Base-by-base conservation (phyloP, 2,797 vertebrate genomes). In the Enteromius trimaculatus region DNA sequence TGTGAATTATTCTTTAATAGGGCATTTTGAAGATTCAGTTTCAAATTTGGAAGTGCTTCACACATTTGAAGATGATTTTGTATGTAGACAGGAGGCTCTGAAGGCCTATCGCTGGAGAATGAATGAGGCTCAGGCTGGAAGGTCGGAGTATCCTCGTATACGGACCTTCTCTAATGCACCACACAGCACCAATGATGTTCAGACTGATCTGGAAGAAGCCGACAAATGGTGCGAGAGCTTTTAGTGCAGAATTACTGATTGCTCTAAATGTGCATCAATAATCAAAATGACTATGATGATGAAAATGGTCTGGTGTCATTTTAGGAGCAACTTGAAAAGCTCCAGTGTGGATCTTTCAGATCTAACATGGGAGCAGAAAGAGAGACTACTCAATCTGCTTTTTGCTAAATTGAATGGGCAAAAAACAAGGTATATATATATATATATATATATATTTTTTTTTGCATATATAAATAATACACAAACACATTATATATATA, bases 341-440 rank as follows among this genome's bases (percentile, higher is more conserved):
- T 90, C 91, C 87, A 92, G 95, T 83, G 92, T 96, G 64, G 92
- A 93, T 91, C 94, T 98, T 86, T 92, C 94, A 71, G 95, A 97
- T 72, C 90, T 98, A 83, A 98, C 95, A 58, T 97, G 96, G 97
- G 96, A 97, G 87, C 96, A 98, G 91, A 98, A 96, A 90, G 96
- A 98, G 81, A 89, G 88, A 88, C 95, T 99, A 53, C 94, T 97
- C 75, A 82, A 90, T 80, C 91, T 97, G 84, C 93, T 97, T 77
- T 99, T 98, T 93, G 95, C 97, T 81, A 96, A 96, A 94, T 97
- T 96, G 95, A 99, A 97, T 75, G 91, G 93, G 82, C 89, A 91
- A 75, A 92, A 81, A 87, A 82, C 86, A 82, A 92, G 95, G 96
- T 96, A 58, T 58, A 58, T 4, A 23, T 58, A 58, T 26, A 23